These are phyloP conservation scores for Centrocercus urophasianus DNA, from an alignment of 2,113 vertebrate species.

Conservation along the genomic window DNA sequence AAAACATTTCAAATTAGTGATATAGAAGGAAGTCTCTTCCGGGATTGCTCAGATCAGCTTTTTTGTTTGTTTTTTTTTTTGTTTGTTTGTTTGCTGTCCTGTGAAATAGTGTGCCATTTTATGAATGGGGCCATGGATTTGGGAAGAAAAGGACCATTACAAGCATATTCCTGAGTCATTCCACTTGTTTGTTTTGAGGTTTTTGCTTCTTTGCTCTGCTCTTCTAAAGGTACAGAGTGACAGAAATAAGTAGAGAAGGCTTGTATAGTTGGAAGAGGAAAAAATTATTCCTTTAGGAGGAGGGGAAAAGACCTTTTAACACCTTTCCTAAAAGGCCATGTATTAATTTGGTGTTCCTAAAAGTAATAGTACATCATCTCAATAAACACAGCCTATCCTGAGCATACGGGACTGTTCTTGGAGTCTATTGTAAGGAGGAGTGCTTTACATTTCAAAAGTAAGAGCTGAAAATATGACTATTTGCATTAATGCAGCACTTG, in stretches of 20 bases:
- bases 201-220: not conserved
- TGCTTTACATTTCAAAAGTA: not conserved
- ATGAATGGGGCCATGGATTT: not conserved
- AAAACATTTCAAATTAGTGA: not conserved
- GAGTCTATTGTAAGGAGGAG: not conserved
- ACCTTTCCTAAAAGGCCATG: not conserved
- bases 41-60: not conserved
- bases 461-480: not conserved
- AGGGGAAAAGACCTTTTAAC: not conserved
- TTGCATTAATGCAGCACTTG: not conserved
- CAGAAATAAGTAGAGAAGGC: not conserved
- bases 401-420: not conserved
- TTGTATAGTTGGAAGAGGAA: not conserved
- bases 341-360: not conserved
- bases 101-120: not conserved
- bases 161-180: not conserved
- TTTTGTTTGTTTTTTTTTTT: not conserved
- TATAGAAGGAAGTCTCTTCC: conserved; percentile 21
- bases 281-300: not conserved
- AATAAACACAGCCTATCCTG: not conserved
- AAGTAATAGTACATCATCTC: not conserved
- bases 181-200: not conserved
- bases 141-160: not conserved
- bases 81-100: no score
- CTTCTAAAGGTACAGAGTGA: not conserved